These are phyloP conservation scores for Acanthopleura granulata DNA, from an alignment of 2,888 invertebrate genomes.

Conservation along the genomic window DNA sequence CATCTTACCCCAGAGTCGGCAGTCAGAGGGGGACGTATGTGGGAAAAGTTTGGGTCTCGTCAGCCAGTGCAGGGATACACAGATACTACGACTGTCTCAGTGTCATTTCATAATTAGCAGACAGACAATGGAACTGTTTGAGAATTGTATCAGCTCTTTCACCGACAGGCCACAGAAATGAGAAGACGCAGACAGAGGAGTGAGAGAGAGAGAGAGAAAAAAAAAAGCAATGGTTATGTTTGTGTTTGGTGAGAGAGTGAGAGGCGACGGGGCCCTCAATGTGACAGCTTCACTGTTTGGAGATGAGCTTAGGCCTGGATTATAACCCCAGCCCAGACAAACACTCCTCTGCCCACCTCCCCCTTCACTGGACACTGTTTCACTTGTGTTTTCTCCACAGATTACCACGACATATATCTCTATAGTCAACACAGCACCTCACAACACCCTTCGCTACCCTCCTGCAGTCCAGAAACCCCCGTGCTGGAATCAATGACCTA, in stretches of 20 bases:
- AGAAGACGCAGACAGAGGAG: neutral
- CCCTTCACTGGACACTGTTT: neutral
- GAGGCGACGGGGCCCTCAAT: neutral
- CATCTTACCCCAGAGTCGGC: neutral
- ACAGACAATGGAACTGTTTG: slow-evolving; percentile 5
- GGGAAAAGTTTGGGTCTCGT: neutral
- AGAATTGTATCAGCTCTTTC: neutral
- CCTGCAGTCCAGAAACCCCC: too few species aligned
- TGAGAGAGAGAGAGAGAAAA: neutral
- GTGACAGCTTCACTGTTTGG: slow-evolving; percentile 10
- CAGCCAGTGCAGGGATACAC: too few species aligned
- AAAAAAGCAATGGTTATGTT: neutral
- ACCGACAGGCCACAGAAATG: neutral
- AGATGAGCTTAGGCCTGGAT: slow-evolving; percentile 5
- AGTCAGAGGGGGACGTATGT: neutral
- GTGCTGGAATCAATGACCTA: too few species aligned
- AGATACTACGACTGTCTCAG: neutral
- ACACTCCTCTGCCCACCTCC: neutral
- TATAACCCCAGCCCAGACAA: neutral
- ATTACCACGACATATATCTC: neutral
- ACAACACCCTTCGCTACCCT: neutral
- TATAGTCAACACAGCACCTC: neutral
- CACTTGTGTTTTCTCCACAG: neutral
- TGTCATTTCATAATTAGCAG: slow-evolving; percentile 8
- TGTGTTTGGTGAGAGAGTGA: too few species aligned